Conservation (phyloP, 2,113 vertebrate genomes). For the Pelodiscus sinensis region DNA sequence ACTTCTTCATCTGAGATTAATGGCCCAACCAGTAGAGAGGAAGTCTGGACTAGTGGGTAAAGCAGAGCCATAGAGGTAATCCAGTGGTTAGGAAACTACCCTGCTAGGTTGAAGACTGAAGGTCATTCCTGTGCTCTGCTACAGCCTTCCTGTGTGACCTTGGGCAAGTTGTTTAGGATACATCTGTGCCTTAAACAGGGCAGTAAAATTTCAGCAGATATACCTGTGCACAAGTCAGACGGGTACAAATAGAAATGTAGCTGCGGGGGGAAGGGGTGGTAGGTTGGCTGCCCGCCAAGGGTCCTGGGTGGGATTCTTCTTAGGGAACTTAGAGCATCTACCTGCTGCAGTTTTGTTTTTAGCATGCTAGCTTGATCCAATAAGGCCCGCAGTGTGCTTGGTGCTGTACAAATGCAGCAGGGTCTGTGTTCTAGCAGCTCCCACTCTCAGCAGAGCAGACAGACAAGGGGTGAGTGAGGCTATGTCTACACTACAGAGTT, state of each 20-base stretch:
- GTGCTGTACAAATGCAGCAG: background rate
- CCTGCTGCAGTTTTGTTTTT: background rate
- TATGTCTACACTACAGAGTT: background rate
- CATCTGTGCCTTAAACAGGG: background rate
- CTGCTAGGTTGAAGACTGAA: background rate
- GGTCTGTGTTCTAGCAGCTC: background rate
- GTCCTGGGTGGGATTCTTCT: background rate
- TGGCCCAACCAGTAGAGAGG: rapidly evolving
- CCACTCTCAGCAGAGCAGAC: background rate
- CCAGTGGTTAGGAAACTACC: background rate
- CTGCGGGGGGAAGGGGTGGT: rapidly evolving
- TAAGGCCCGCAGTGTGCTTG: background rate
- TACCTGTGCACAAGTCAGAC: background rate
- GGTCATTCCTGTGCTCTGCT: background rate
- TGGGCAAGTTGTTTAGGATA: background rate
- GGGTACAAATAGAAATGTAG: background rate
- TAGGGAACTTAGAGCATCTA: too few species aligned
- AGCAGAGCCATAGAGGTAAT: background rate
- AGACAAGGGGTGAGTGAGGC: background rate
- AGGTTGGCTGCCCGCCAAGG: rapidly evolving
- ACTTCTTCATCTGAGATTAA: background rate
- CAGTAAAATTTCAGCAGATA: background rate
- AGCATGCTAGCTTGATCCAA: background rate
- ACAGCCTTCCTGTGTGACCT: rapidly evolving
- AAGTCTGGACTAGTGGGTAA: background rate